Evolutionary conservation across 2,113 vertebrate genomes (phyloP).

Genomic region (Gymnogyps californianus): DNA sequence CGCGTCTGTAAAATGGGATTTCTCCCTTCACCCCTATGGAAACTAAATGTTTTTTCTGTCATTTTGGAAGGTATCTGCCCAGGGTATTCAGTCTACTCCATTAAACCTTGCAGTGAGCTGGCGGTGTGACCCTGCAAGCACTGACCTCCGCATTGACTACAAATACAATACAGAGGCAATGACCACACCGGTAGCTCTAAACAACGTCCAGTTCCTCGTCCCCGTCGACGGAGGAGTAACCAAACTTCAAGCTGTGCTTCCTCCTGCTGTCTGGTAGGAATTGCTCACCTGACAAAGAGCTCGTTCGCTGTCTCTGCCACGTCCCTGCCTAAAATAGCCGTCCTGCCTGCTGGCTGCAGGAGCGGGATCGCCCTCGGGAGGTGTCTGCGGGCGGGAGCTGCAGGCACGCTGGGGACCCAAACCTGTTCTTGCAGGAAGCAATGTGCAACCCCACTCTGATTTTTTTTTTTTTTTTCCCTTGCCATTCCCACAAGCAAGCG

Average conservation of each 20-base stretch:
- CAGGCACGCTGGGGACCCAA: fast-evolving
- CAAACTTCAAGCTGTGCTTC: slow-evolving; percentile 91
- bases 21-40: neutral
- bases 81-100: slow-evolving; percentile 95
- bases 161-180: slow-evolving; percentile 96
- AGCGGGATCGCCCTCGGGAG: fast-evolving
- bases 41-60: slow-evolving; percentile 66
- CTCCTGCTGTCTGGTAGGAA: slow-evolving; percentile 90
- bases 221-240: slow-evolving; percentile 88
- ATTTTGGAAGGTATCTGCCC: slow-evolving; percentile 85
- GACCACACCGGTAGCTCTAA: slow-evolving; percentile 85
- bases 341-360: neutral
- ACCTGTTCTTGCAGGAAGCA: neutral
- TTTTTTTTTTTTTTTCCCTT: neutral
- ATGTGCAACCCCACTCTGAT: fast-evolving
- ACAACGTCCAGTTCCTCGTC: slow-evolving; percentile 92
- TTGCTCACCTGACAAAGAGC: neutral
- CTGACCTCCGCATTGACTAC: slow-evolving; percentile 95
- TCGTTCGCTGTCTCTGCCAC: neutral
- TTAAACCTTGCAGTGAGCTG: slow-evolving; percentile 95
- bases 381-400: neutral
- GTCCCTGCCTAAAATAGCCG: neutral
- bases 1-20: neutral
- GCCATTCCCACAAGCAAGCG: fast-evolving
- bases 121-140: slow-evolving; percentile 87